phyloP scores from a whole-genome alignment of 92 coral and sea anemone genomes.

The Umimayanthus chanpuru region DNA sequence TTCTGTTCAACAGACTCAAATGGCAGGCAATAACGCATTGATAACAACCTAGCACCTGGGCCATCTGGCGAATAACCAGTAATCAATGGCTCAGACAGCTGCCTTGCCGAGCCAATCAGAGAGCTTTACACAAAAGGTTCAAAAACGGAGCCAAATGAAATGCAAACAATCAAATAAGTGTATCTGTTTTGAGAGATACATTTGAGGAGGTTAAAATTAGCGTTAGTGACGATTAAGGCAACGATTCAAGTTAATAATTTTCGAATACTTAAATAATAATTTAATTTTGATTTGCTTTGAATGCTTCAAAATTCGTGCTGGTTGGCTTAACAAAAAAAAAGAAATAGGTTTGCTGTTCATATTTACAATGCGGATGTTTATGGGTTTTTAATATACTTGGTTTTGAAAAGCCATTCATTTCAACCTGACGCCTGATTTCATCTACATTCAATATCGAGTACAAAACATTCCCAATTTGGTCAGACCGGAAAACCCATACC shows the following conservation, averaged over 20 bases:
- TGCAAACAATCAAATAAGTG: conserved; percentile 74
- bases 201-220: conserved; percentile 63
- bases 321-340: conserved; percentile 1
- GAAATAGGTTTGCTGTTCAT: conserved; percentile 38
- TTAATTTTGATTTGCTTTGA: neutral
- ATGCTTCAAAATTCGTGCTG: neutral
- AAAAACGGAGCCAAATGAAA: conserved; percentile 75
- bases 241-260: neutral
- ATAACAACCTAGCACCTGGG: conserved; percentile 67
- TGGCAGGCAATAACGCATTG: conserved; percentile 76
- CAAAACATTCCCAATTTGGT: conserved; percentile 56
- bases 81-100: conserved; percentile 84
- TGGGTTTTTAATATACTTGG: conserved; percentile 42
- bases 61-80: conserved; percentile 80
- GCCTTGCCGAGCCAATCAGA: conserved; percentile 74
- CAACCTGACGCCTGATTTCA: conserved; percentile 31
- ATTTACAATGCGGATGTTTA: conserved; percentile 44
- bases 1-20: conserved; percentile 62
- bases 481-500: conserved; percentile 63
- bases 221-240: conserved; percentile 1
- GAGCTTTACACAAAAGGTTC: conserved; percentile 27
- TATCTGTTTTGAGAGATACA: conserved; percentile 72
- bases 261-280: neutral
- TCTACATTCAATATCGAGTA: conserved; percentile 35
- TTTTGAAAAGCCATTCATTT: conserved; percentile 45